Percentiles rank a stretch among this genome's conserved stretches.
phyloP scores from a whole-genome alignment of 2,888 invertebrate species.

The Melinaea menophilus region DNA sequence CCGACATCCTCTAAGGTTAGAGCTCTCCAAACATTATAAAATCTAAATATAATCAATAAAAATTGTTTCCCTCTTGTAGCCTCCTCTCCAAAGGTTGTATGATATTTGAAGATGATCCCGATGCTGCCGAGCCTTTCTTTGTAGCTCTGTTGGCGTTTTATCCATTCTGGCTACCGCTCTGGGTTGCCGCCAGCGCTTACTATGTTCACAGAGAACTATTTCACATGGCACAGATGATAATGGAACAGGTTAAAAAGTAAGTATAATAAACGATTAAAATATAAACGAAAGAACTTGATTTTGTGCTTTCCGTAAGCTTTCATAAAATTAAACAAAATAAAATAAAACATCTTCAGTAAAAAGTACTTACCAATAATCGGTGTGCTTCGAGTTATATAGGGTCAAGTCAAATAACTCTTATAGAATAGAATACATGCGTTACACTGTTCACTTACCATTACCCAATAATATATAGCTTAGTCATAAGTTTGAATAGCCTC shows the following conservation, averaged over 20 bases:
- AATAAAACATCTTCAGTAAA: too few relatives aligned
- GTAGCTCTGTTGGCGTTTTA: conserved; percentile 47
- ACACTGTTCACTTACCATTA: too few relatives aligned
- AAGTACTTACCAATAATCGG: too few relatives aligned
- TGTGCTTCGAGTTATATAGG: too few relatives aligned
- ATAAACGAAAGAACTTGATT: too few relatives aligned
- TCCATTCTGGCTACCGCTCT: conserved; percentile 53
- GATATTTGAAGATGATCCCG: conserved; percentile 51
- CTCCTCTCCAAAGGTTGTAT: conserved; percentile 57
- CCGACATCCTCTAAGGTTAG: conserved; percentile 61
- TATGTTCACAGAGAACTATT: conserved; percentile 51
- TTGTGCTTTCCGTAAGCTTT: too few relatives aligned
- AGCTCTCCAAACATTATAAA: not conserved
- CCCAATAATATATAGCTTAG: not conserved
- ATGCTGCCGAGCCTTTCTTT: conserved; percentile 60
- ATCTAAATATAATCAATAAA: not conserved
- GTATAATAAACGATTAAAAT: too few relatives aligned
- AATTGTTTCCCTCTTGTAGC: conserved; percentile 35
- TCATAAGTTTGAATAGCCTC: not conserved
- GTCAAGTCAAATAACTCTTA: too few relatives aligned
- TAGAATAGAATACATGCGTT: too few relatives aligned
- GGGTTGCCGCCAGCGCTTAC: conserved; percentile 53
- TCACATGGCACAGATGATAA: conserved; percentile 50
- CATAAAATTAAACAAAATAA: not conserved
- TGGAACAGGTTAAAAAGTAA: conserved; percentile 45